Base-by-base conservation (phyloP, 2,113 vertebrate genomes). In the Lethenteron camtschaticum region DNA sequence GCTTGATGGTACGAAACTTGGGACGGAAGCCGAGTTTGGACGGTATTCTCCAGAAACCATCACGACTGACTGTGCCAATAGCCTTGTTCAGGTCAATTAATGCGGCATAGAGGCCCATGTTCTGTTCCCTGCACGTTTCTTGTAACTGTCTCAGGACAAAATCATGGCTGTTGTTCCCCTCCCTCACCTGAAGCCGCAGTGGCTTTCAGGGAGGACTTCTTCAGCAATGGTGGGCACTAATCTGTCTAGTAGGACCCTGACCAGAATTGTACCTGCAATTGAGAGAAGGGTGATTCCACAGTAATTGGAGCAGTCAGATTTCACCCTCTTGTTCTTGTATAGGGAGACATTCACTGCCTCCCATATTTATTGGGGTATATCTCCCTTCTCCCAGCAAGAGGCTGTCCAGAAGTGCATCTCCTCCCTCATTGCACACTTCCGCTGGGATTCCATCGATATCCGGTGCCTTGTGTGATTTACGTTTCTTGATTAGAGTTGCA, bases 291-390 rank as follows among this genome's bases (percentile, higher is more conserved):
- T 8, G 59, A 63, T 63, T 13, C 59, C 59, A 14, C 59, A 14
- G 59, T 63, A 63, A 18, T 63, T 63, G 59, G 59, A 63, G 59
- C 59, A 63, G 59, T 63, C 59, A 14, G 59, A 13, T 18, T 63
- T 8, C 3, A 14, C 13, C 16, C 59, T 18, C 16, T 63, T 63
- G 16, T 63, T 63, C 59, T 63, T 63, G 16, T 63, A 8, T 18
- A 63, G 59, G 59, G 59, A 41, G 41, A 63, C 59, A 63, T 14
- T 63, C 13, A 63, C 59, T 63, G 59, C 59, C 2, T 63, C 59
- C 13, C 4, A 41, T 41, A 41, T 41, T 7, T 18, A 5, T 14
- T 18, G 6, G 5, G 59, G 59, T 13, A 63, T 14, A 63, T 18
- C 13, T 63, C 59, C 59, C 16, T 63, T 63, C 16, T 63, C 8